Evolutionary conservation across 2,888 invertebrate species (phyloP).

Genomic region (Chymomyza procnemis): DNA sequence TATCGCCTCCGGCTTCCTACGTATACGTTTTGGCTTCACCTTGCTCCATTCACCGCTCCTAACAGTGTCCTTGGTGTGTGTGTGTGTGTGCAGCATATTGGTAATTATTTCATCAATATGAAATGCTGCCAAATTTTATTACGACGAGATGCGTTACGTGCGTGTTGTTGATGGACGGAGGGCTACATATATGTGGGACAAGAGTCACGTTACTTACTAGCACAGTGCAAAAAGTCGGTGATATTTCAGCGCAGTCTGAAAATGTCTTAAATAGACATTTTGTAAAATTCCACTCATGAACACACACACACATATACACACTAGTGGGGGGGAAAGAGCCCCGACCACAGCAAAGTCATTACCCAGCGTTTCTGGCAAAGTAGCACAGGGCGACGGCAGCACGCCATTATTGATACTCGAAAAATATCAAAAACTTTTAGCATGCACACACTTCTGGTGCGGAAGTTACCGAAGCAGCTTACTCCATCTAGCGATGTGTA

Average conservation of each 20-base stretch:
- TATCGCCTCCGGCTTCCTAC: no score
- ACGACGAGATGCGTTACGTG: slow-evolving; percentile 24
- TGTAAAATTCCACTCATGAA: background rate
- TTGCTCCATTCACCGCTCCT: no score
- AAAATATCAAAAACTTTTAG: slow-evolving; percentile 45
- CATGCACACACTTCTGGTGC: slow-evolving; percentile 36
- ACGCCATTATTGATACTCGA: slow-evolving; percentile 42
- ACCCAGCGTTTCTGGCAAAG: background rate
- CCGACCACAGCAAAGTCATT: background rate
- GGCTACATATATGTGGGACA: no score
- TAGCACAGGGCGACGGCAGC: background rate
- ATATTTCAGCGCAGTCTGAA: slow-evolving; percentile 23
- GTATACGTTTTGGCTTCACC: no score
- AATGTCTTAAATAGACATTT: background rate
- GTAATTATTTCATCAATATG: slow-evolving; percentile 42
- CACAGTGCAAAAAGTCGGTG: slow-evolving; percentile 45
- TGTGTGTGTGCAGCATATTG: slow-evolving; percentile 55
- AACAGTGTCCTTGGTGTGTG: no score
- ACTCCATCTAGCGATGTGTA: background rate
- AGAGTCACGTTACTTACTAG: no score
- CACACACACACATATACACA: background rate
- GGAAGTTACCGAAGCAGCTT: slow-evolving; percentile 21
- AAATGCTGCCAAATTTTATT: slow-evolving; percentile 50
- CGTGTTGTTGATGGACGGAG: no score
- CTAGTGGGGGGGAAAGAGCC: slow-evolving; percentile 23